phyloP scores from a whole-genome alignment of 2,797 vertebrate species.

The Acanthurus tractus region DNA sequence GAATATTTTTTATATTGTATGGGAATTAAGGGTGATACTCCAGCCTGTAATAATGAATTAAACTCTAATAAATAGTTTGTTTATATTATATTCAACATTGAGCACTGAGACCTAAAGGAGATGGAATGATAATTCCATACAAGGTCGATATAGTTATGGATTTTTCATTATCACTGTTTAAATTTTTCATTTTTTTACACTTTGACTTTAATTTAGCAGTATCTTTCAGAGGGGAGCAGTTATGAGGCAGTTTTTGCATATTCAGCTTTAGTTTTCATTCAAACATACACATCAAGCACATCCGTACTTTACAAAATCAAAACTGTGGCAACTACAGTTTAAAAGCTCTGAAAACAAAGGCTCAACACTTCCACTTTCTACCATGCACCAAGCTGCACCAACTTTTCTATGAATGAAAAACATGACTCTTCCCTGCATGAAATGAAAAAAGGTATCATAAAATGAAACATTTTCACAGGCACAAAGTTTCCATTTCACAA shows the following conservation, averaged over 20 bases:
- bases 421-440: too few species aligned
- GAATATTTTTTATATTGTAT: slow-evolving; percentile 26
- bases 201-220: background rate
- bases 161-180: slow-evolving; percentile 10
- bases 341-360: too few species aligned
- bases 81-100: slow-evolving; percentile 27
- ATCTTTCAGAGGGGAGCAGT: background rate
- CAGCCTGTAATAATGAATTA: slow-evolving; percentile 41
- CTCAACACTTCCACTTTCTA: too few species aligned
- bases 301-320: too few species aligned
- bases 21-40: slow-evolving; percentile 32
- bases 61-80: slow-evolving; percentile 43
- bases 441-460: too few species aligned
- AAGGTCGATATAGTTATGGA: background rate
- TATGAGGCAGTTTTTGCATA: background rate
- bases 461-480: too few species aligned
- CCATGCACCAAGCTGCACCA: too few species aligned
- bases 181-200: slow-evolving; percentile 7
- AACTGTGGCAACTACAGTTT: too few species aligned
- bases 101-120: slow-evolving; percentile 4
- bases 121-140: slow-evolving; percentile 24
- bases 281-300: too few species aligned
- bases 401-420: too few species aligned
- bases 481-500: too few species aligned
- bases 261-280: slow-evolving; percentile 7